Percentiles rank a stretch among this genome's conserved stretches.
Conservation (phyloP, 2,113 vertebrate genomes). For the Typhlomys cinereus region DNA sequence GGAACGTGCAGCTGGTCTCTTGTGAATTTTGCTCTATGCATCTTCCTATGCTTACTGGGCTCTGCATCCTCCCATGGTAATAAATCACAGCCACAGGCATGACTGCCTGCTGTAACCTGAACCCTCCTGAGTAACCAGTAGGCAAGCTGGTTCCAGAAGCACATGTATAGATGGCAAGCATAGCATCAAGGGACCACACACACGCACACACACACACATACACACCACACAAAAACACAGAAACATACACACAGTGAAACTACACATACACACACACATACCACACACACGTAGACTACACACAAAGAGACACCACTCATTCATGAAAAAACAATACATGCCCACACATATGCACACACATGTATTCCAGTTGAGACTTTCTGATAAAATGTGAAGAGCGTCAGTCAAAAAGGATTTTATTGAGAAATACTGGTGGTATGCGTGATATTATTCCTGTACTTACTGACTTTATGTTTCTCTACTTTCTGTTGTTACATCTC, state of each 20-base stretch:
- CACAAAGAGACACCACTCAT: too few relatives aligned
- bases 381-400: neutral
- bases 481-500: neutral
- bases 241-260: neutral
- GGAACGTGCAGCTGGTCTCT: neutral
- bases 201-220: neutral
- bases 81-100: neutral
- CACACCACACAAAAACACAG: neutral
- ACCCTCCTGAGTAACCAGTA: neutral
- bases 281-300: neutral
- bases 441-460: neutral
- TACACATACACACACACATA: neutral
- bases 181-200: neutral
- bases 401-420: neutral
- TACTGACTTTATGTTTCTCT: neutral
- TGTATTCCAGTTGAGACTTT: neutral
- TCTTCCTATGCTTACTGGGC: neutral
- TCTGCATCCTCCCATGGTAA: neutral
- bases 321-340: too few relatives aligned
- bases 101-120: neutral
- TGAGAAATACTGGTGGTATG: neutral
- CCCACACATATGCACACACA: neutral
- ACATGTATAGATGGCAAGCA: neutral
- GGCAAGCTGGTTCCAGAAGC: neutral
- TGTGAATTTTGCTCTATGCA: neutral